Evolutionary conservation across 2,888 invertebrate genomes (phyloP), one percentile per base, ranked within the genome.

Genomic region (Hipparchia semele): DNA sequence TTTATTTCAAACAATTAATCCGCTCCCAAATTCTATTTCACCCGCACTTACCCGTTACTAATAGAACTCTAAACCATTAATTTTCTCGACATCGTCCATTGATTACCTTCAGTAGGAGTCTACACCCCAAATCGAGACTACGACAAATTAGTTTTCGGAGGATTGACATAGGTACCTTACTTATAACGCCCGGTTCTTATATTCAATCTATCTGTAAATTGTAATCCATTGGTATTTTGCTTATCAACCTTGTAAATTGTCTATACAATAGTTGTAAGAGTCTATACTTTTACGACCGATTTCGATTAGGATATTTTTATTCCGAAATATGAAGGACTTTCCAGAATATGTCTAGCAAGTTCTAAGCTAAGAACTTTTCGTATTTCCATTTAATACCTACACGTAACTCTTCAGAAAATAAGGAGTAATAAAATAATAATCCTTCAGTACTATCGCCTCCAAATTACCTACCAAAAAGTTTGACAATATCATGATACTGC

Each of bases 141-240:
- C 67, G 72, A 72, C 66, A 75, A 75, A 75, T 75, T 64, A 70
- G 59, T 68, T 68, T 60, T 62, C 62, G 53, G 62, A 59, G 68
- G 33, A 53, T 13, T 70, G 68, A 72, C 71, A 64, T 39, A 5
- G 39, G 39, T 39, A 39, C 39, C 39, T 39, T 39, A 5, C 39
- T 39, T 70, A 66, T 72, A 60, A 54, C 46, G 59, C 51, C 58
- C 23, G 23, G 56, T 13, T 67, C 13, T 4, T 2, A 58, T 56
- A 45, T 58, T 39, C 39, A 39, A 39, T 39, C 39, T 39, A 39
- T 39, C 39, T 39, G 39, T n/a, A n/a, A n/a, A n/a, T n/a, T n/a
- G n/a, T 39, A 39, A 39, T 39, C 3, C 5, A 5, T 39, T 39
- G 39, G 5, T 39, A 39, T 1, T 39, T 39, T 4, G 5, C 39